These are phyloP conservation scores for Hypomesus transpacificus DNA, from an alignment of 2,113 vertebrate species.

Conservation along the genomic window DNA sequence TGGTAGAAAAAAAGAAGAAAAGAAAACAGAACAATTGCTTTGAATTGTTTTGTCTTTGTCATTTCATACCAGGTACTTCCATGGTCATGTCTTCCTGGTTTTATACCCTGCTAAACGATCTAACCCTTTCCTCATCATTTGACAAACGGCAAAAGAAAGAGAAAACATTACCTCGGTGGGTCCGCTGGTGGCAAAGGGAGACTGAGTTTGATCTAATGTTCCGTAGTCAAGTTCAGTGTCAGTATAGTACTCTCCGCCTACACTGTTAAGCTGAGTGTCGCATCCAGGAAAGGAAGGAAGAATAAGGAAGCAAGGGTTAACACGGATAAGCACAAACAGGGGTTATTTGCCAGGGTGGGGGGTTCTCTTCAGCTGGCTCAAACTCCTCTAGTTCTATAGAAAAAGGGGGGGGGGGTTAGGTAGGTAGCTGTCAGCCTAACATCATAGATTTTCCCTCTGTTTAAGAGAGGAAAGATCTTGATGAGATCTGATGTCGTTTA, in stretches of 20 bases:
- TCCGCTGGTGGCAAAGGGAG: constrained; percentile 77
- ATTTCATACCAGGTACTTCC: constrained; percentile 58
- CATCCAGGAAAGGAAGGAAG: constrained; percentile 61
- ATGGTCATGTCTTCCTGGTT: constrained; percentile 43
- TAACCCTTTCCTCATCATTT: constrained; percentile 23
- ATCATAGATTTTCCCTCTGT: constrained; percentile 91
- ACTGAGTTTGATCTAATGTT: constrained; percentile 82
- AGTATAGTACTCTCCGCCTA: constrained; percentile 89
- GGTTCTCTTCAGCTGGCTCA: constrained; percentile 66
- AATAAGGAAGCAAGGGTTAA: constrained; percentile 61
- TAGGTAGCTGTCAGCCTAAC: constrained; percentile 66
- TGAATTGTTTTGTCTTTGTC: constrained; percentile 56
- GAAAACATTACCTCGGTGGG: constrained; percentile 81
- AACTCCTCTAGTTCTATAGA: constrained; percentile 69
- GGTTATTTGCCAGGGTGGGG: constrained; percentile 53
- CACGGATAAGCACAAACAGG: constrained; percentile 46
- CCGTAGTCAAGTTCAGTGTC: constrained; percentile 80
- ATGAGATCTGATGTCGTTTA: constrained; percentile 70
- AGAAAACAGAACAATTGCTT: constrained; percentile 53
- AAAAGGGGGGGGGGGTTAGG: constrained; percentile 35
- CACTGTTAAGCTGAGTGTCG: constrained; percentile 80
- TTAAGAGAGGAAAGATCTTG: constrained; percentile 84
- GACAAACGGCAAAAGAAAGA: constrained; percentile 39
- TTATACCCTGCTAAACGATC: constrained; percentile 28
- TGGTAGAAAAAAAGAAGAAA: neutral